A percentile compares a stretch with the other conserved stretches of the same genome.
phyloP scores from a whole-genome alignment of 1,140 invertebrate species.

The Vanessa atalanta region DNA sequence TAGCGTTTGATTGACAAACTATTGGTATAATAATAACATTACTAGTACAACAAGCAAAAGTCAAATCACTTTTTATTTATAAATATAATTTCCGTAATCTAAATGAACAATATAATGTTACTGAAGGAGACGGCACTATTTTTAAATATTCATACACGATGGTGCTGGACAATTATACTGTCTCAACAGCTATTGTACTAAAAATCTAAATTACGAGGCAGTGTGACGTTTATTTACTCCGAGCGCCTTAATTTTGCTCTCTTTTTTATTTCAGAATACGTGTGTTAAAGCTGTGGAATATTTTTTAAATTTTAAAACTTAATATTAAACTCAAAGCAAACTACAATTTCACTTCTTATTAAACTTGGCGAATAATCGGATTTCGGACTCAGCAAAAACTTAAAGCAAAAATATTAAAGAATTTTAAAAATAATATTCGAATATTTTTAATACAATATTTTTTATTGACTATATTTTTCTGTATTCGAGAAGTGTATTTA shows the following conservation, averaged over 20 bases:
- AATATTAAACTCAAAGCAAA: neutral
- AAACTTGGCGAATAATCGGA: conserved; percentile 3
- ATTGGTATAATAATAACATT: too few species aligned
- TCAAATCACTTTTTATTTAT: too few species aligned
- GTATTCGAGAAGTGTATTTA: neutral
- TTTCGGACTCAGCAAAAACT: conserved; percentile 7
- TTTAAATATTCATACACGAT: neutral
- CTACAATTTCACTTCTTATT: neutral
- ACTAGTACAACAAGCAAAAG: too few species aligned
- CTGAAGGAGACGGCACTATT: neutral
- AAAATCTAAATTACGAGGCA: conserved; percentile 8
- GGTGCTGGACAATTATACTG: neutral
- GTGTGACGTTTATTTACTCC: conserved; percentile 7
- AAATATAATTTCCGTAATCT: neutral
- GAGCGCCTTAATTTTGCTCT: conserved; percentile 1
- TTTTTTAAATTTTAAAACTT: neutral
- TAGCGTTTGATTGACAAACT: too few species aligned
- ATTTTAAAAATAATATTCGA: neutral
- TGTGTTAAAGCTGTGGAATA: neutral
- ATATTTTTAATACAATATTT: neutral
- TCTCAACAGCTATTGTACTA: neutral
- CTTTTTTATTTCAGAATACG: conserved; percentile 3
- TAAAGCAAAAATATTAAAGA: neutral
- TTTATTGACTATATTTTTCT: neutral
- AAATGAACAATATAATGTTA: neutral